phyloP scores from a whole-genome alignment of 2,888 invertebrate genomes.

The Aplocera efformata region DNA sequence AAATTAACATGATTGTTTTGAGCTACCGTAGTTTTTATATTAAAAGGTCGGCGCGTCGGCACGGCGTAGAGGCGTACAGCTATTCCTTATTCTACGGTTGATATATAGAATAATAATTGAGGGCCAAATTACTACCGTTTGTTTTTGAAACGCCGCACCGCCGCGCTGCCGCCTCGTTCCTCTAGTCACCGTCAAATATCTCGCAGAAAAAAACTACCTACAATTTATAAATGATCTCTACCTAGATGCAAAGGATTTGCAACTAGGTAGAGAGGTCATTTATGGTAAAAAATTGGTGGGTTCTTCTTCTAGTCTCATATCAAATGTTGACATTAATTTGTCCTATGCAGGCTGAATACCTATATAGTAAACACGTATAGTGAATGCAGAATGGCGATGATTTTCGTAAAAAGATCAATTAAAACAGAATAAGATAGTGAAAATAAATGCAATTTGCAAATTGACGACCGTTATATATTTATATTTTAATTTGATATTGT shows the following conservation, averaged over 20 bases:
- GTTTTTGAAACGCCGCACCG: constrained; percentile 71
- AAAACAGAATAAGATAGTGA: too few relatives aligned
- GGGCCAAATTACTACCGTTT: constrained; percentile 71
- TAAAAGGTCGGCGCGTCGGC: neutral
- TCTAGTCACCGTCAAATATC: constrained; percentile 39
- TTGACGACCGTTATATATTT: too few relatives aligned
- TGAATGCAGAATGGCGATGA: too few relatives aligned
- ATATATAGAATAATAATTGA: constrained; percentile 21
- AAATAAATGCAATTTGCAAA: too few relatives aligned
- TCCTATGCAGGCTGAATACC: too few relatives aligned
- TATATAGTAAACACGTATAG: too few relatives aligned
- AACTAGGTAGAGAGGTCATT: neutral
- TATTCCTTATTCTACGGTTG: constrained; percentile 6
- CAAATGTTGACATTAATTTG: too few relatives aligned
- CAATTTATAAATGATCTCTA: constrained; percentile 1
- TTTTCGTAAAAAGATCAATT: too few relatives aligned
- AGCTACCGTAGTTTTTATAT: constrained; percentile 50
- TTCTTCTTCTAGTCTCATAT: too few relatives aligned
- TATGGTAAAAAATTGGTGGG: too few relatives aligned
- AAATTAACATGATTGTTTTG: constrained; percentile 47
- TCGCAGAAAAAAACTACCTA: constrained; percentile 17
- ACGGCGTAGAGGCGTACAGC: neutral
- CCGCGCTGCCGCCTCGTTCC: constrained; percentile 16
- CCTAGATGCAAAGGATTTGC: neutral
- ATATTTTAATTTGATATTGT: too few relatives aligned